phyloP scores from a whole-genome alignment of 2,797 vertebrate species.

The Spheniscus humboldti region DNA sequence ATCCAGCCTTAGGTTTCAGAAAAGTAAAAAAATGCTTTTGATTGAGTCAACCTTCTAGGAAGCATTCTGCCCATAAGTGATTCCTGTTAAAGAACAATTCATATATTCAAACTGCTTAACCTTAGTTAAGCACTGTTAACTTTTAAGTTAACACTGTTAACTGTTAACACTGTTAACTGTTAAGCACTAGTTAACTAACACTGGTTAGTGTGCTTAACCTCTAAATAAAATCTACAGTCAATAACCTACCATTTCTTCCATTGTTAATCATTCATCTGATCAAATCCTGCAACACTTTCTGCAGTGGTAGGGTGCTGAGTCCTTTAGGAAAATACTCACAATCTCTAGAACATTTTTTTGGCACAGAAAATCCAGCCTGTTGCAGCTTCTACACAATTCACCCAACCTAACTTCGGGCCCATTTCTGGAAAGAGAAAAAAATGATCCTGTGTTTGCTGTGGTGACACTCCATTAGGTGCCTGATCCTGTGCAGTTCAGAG shows the following conservation, averaged over 20 bases:
- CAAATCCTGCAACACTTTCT: background rate
- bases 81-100: background rate
- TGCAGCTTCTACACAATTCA: background rate
- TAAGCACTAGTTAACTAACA: no score
- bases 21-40: background rate
- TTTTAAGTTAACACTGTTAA: no score
- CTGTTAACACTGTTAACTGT: no score
- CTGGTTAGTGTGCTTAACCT: background rate
- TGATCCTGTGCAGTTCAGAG: background rate
- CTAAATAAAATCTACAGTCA: background rate
- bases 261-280: background rate
- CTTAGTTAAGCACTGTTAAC: no score
- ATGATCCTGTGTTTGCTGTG: background rate
- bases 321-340: background rate
- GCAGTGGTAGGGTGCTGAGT: background rate
- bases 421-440: background rate
- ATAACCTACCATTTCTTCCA: background rate
- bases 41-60: background rate
- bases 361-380: background rate
- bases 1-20: background rate
- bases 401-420: background rate
- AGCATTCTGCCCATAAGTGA: background rate
- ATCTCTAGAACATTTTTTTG: background rate
- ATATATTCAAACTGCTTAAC: background rate
- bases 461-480: background rate